Base-by-base conservation (phyloP, 2,113 vertebrate genomes). In the Charina bottae region DNA sequence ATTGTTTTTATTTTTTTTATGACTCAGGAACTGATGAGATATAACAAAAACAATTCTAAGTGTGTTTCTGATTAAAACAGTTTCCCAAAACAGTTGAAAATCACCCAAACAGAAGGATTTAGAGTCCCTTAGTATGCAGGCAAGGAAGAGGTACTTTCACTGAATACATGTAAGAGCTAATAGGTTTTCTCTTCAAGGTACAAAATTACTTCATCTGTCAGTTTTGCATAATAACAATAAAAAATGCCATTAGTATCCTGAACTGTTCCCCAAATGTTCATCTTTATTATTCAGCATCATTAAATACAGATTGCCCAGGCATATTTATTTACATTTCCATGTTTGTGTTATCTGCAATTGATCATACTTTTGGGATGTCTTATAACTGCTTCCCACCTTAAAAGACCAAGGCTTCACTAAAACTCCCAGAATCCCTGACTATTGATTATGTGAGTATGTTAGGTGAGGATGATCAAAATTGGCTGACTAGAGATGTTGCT, bases 131-230 rank as follows among this genome's bases (percentile, higher is more conserved):
- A 17, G 0, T 46, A 88, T 64, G 62, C 42, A 91, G 85, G 89
- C 0, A 93, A 6, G 42, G n/a, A 93, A 96, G 89, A 90, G 24
- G 2, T 0, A 2, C 5, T 93, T 93, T 91, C 3, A 17, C 33
- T 91, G 4, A 83, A 90, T 23, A 15, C 4, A 3, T 10, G 12
- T 1, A 90, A 10, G 23, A 93, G 83, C 87, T 89, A 93, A 17
- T 87, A 94, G 1, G 3, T 93, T 68, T 93, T 93, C 17, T 49
- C 62, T 88, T 90, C 87, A 85, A 23, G 9, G 0, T n/a, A 87
- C 11, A 49, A 2, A 1, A 78, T 46, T 89, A 53, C 87, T 93
- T 92, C 93, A 15, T 59, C 42, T 26, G 8, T 87, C 28, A 85
- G 1, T 72, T 95, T 92, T 2, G 28, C 58, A 85, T 59, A 90